A percentile compares a stretch with the other conserved stretches of the same genome.
These are phyloP conservation scores for Synanthedon andrenaeformis DNA, from an alignment of 2,888 invertebrate species.

Conservation along the genomic window DNA sequence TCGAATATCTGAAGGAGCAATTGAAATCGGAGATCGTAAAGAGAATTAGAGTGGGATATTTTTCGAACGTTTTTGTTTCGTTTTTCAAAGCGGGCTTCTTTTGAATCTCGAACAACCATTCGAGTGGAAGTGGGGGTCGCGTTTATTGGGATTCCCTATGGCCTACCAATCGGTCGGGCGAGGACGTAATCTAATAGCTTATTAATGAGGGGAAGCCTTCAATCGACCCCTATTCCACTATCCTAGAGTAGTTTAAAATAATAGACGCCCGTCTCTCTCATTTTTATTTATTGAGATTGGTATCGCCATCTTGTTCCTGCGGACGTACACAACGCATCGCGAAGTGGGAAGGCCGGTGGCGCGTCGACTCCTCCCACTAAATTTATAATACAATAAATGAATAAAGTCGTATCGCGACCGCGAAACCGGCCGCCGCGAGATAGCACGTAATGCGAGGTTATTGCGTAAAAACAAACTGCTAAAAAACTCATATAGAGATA, in stretches of 20 bases:
- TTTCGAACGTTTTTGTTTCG: conserved; percentile 65
- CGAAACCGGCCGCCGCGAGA: conserved; percentile 53
- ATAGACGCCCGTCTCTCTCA: conserved; percentile 40
- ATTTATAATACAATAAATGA: conserved; percentile 67
- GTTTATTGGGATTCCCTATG: conserved; percentile 67
- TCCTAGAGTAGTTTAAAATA: conserved; percentile 58
- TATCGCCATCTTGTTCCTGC: conserved; percentile 58
- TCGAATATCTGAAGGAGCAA: conserved; percentile 71
- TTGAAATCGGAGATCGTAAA: conserved; percentile 71
- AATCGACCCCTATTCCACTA: conserved; percentile 62
- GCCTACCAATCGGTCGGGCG: conserved; percentile 64
- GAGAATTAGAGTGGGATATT: conserved; percentile 69
- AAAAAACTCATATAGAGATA: conserved; percentile 42
- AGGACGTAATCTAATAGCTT: conserved; percentile 70
- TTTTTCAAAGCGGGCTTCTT: conserved; percentile 65
- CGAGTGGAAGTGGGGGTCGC: conserved; percentile 65
- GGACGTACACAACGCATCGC: conserved; percentile 18
- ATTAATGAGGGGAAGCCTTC: conserved; percentile 66
- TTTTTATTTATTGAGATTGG: conserved; percentile 35
- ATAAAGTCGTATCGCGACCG: conserved; percentile 35
- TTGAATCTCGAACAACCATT: conserved; percentile 67
- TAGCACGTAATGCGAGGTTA: conserved; percentile 58
- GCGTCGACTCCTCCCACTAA: conserved; percentile 60
- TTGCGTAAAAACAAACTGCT: conserved; percentile 62
- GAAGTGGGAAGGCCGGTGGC: conserved; percentile 54